Conservation (phyloP, 2,888 invertebrate genomes). For the Athetis lepigone region DNA sequence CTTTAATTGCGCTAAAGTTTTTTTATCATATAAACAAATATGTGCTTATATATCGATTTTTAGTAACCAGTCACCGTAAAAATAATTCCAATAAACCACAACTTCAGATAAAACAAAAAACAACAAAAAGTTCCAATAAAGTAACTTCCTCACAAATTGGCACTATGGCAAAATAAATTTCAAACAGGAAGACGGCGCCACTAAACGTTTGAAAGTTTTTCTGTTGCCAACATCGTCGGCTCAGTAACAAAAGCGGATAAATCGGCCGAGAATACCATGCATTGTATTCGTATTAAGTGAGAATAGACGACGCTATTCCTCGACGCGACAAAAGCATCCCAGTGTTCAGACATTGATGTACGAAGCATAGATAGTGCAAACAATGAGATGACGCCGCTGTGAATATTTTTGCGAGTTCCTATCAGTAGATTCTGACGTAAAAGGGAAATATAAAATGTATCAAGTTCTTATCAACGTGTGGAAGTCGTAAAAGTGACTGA, state of each 20-base stretch:
- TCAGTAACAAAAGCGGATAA: conserved; percentile 77
- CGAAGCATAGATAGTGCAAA: conserved; percentile 64
- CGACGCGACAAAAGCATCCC: conserved; percentile 72
- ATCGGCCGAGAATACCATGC: conserved; percentile 76
- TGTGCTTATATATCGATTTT: too few relatives aligned
- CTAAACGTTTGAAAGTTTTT: conserved; percentile 74
- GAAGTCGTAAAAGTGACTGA: conserved; percentile 52
- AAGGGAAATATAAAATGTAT: conserved; percentile 57
- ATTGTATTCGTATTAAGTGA: conserved; percentile 82
- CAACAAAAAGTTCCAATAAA: conserved; percentile 31
- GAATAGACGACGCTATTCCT: conserved; percentile 76
- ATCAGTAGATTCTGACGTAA: conserved; percentile 41
- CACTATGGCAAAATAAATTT: conserved; percentile 64
- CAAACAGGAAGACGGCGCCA: conserved; percentile 59
- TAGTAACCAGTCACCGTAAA: too few relatives aligned
- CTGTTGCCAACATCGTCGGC: conserved; percentile 68
- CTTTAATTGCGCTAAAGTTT: too few relatives aligned
- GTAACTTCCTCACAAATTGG: conserved; percentile 56
- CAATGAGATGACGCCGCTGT: conserved; percentile 51
- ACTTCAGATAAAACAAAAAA: conserved; percentile 14
- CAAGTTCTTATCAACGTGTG: conserved; percentile 48
- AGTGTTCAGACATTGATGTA: conserved; percentile 66
- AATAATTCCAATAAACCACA: not conserved
- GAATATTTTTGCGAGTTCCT: conserved; percentile 52
- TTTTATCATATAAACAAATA: too few relatives aligned